Conservation (phyloP, 1,140 invertebrate species). For the Pogonognathellus flavescens region DNA sequence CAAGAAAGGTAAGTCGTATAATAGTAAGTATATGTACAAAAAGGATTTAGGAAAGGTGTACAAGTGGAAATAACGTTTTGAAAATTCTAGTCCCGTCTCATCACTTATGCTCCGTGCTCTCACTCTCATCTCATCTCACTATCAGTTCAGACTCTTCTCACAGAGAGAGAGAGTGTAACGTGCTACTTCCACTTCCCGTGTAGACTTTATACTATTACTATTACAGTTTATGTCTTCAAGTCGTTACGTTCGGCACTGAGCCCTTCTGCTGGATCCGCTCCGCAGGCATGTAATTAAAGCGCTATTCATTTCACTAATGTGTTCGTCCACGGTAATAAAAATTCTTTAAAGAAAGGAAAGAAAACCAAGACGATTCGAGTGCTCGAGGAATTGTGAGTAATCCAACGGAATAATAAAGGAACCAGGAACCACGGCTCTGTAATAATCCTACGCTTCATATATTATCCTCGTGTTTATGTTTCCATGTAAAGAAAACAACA, state of each 20-base stretch:
- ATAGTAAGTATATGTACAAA: not conserved
- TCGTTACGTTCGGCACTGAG: conserved; percentile 14
- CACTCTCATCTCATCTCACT: too few relatives aligned
- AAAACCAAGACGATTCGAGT: conserved; percentile 42
- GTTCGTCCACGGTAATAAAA: conserved; percentile 61
- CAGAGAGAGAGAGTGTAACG: too few relatives aligned
- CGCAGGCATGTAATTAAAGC: conserved; percentile 61
- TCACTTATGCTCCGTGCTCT: conserved; percentile 8
- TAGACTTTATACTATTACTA: conserved; percentile 11
- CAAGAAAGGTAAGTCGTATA: not conserved
- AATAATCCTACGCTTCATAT: conserved; percentile 45
- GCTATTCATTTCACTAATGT: conserved; percentile 63
- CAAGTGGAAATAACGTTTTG: conserved; percentile 30
- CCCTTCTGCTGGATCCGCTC: conserved; percentile 38
- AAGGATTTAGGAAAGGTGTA: conserved; percentile 11
- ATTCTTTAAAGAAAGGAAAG: conserved; percentile 56
- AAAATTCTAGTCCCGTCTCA: conserved; percentile 40
- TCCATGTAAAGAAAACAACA: conserved; percentile 38
- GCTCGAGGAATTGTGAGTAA: conserved; percentile 47
- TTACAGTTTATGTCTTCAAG: conserved; percentile 40
- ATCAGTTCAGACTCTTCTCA: not conserved
- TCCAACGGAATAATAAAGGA: conserved; percentile 50
- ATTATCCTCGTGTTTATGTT: conserved; percentile 49
- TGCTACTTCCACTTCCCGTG: not conserved
- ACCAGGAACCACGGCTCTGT: conserved; percentile 47